Conservation (phyloP, 1,140 invertebrate species). For the Nasonia longicornis region DNA sequence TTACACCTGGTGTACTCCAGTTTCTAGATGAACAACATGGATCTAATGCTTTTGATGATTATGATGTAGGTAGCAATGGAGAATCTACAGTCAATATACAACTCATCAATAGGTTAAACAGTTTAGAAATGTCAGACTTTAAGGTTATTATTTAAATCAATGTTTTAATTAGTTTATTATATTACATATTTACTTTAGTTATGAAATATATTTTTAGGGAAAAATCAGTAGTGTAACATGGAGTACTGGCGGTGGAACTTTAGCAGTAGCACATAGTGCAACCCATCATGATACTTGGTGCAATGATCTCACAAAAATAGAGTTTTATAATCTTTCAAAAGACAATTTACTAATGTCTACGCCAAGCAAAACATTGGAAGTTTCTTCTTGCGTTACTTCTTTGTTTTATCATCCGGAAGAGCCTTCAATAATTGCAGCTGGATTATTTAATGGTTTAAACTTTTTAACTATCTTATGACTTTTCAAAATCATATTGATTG, state of each 20-base stretch:
- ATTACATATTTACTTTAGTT: constrained; percentile 11
- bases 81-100: constrained; percentile 52
- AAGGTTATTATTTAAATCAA: constrained; percentile 49
- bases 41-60: constrained; percentile 62
- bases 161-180: constrained; percentile 9
- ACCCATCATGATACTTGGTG: constrained; percentile 65
- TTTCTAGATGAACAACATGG: constrained; percentile 65
- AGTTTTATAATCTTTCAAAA: constrained; percentile 62
- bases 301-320: constrained; percentile 62
- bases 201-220: constrained; percentile 51
- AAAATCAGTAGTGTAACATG: constrained; percentile 65
- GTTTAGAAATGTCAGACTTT: constrained; percentile 50
- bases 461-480: constrained; percentile 7
- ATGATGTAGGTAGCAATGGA: constrained; percentile 54
- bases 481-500: background rate
- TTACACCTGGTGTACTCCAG: constrained; percentile 63
- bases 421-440: constrained; percentile 65
- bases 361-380: constrained; percentile 59
- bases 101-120: constrained; percentile 58
- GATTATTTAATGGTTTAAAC: constrained; percentile 63
- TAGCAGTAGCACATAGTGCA: constrained; percentile 59
- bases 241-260: constrained; percentile 65
- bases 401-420: constrained; percentile 65
- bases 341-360: constrained; percentile 56
- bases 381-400: constrained; percentile 62